Evolutionary conservation across 2,113 vertebrate species (phyloP).

Genomic region (Origma solitaria): DNA sequence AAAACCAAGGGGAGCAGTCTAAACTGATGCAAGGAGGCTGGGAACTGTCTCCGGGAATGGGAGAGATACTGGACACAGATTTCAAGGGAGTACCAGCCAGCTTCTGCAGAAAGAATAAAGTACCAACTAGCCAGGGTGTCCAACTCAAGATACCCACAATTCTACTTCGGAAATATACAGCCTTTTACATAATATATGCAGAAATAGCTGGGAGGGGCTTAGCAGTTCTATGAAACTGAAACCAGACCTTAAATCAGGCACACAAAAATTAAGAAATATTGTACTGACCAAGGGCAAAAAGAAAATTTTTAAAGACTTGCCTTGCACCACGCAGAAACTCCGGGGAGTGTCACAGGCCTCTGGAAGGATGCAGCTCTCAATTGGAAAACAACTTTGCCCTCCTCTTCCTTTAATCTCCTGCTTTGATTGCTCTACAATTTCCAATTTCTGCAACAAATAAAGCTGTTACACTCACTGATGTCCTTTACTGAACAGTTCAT

Average conservation of each 20-base stretch:
- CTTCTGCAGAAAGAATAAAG: background rate
- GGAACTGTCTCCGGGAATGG: background rate
- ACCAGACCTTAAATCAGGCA: background rate
- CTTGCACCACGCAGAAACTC: background rate
- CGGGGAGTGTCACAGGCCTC: background rate
- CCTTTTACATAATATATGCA: background rate
- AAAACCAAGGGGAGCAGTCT: background rate
- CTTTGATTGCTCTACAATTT: background rate
- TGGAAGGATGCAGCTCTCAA: background rate
- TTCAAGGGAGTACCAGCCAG: background rate
- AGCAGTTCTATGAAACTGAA: background rate
- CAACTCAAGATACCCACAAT: fast-evolving
- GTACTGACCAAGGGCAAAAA: background rate
- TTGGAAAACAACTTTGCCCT: background rate
- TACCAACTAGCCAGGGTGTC: background rate
- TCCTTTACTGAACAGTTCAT: background rate
- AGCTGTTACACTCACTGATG: background rate
- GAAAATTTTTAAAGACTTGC: background rate
- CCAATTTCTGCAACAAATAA: background rate
- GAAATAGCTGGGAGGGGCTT: background rate
- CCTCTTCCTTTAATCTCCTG: background rate
- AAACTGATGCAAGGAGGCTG: background rate
- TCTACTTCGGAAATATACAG: background rate
- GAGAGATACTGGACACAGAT: background rate
- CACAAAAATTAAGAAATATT: background rate